A percentile compares a stretch with the other conserved stretches of the same genome.
Conservation (phyloP, 2,888 invertebrate genomes). For the Rhodophaea formosa region DNA sequence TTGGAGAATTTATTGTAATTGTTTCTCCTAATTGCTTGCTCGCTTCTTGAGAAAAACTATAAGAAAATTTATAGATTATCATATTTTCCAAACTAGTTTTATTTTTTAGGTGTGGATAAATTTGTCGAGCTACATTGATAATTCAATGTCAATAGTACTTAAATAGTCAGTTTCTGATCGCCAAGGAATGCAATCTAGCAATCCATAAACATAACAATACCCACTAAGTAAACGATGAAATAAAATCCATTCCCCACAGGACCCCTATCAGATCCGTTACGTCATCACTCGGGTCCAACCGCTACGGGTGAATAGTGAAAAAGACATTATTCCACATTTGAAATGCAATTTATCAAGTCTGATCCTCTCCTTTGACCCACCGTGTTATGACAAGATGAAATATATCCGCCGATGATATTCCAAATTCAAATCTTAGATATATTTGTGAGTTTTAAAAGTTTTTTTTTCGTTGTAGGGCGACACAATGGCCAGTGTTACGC, state of each 20-base stretch:
- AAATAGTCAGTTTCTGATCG: too few species aligned
- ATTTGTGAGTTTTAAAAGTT: constrained; percentile 47
- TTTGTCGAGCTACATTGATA: too few species aligned
- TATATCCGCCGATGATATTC: constrained; percentile 76
- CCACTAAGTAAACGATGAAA: constrained; percentile 11
- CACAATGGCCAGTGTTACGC: constrained; percentile 40
- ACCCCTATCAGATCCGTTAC: constrained; percentile 56
- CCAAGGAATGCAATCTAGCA: background rate
- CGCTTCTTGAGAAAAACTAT: too few species aligned
- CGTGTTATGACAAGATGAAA: constrained; percentile 80
- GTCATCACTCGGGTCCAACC: constrained; percentile 65
- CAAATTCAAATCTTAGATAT: constrained; percentile 60
- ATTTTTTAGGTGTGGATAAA: too few species aligned
- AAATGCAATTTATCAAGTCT: constrained; percentile 77
- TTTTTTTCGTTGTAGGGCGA: constrained; percentile 25
- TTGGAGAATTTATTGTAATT: too few species aligned
- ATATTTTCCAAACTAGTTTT: too few species aligned
- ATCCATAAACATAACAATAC: constrained; percentile 13
- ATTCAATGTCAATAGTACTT: too few species aligned
- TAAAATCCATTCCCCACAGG: constrained; percentile 12
- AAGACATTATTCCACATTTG: constrained; percentile 79
- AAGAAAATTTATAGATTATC: too few species aligned
- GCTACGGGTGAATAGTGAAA: constrained; percentile 63
- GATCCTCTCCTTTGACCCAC: constrained; percentile 75
- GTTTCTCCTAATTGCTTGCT: too few species aligned